These are phyloP conservation scores for Chrysocyon brachyurus DNA, from an alignment of 2,797 vertebrate species.

Conservation along the genomic window DNA sequence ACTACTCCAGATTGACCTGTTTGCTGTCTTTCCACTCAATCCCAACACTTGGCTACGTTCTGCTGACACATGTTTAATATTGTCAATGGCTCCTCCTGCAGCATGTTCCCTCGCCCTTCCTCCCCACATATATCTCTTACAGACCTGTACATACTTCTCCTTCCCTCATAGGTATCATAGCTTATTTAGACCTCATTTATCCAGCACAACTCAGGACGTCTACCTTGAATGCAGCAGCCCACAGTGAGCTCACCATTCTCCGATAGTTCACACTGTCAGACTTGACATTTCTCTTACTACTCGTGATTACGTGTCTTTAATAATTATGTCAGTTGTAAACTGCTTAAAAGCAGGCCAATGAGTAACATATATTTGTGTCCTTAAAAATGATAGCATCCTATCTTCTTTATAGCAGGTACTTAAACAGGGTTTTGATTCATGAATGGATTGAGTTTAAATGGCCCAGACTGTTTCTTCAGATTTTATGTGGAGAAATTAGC, in stretches of 20 bases:
- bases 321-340: conserved; percentile 15
- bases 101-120: neutral
- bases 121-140: neutral
- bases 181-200: neutral
- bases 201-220: neutral
- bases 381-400: conserved; percentile 44
- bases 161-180: neutral
- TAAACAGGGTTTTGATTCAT: conserved; percentile 55
- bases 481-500: conserved; percentile 50
- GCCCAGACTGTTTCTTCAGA: conserved; percentile 26
- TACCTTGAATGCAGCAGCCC: neutral
- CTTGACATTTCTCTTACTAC: neutral
- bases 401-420: conserved; percentile 49
- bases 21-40: neutral
- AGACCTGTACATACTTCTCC: neutral
- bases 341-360: conserved; percentile 10
- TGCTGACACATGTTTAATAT: neutral
- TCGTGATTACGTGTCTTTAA: neutral
- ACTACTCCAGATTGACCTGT: neutral
- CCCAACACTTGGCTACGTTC: neutral
- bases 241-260: neutral
- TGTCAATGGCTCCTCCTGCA: neutral
- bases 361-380: neutral
- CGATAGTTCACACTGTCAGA: neutral
- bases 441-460: conserved; percentile 58